Base-by-base conservation (phyloP, 1,140 invertebrate genomes). In the Meteorus sp. region DNA sequence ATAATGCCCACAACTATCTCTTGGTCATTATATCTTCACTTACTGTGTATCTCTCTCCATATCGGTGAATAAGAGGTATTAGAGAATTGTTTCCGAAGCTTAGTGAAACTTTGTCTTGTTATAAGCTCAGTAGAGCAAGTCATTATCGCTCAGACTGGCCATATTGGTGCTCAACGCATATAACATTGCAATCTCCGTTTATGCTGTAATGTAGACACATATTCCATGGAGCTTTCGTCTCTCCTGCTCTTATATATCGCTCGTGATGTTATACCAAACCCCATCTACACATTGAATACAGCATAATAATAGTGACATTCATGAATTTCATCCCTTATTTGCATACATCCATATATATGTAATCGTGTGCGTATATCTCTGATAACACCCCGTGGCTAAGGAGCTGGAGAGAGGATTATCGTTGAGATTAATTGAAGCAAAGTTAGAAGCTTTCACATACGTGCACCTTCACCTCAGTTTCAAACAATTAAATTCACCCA, bases 1-100 rank as follows among this genome's bases (percentile, higher is more conserved):
- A 44, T 41, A 29, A 31, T 44, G 23, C 11, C 25, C 27, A 27
- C 20, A 23, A 53, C 25, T 23, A 2, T 25, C 35, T 23, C 1
- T 11, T 4, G 2, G 33, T 8, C 20, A 8, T 13, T 13, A 7
- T 13, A 20, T 25, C 35, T 9, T 23, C 23, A 11, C n/a, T n/a
- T n/a, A n/a, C n/a, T n/a, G n/a, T n/a, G n/a, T n/a, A n/a, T n/a
- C n/a, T n/a, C n/a, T n/a, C n/a, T n/a, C n/a, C n/a, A n/a, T n/a
- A n/a, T n/a, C n/a, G n/a, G n/a, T n/a, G n/a, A n/a, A n/a, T n/a
- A 3, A 25, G 20, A 22, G 41, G 41, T 59, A 63, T 68, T 64
- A 66, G 60, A 59, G 62, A 63, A 70, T 68, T 70, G 68, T 70
- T 70, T 70, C 58, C 68, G 53, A 60, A 62, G 65, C 66, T 66